Conservation (phyloP, 2,888 invertebrate genomes). For the Eristalis intricaria region DNA sequence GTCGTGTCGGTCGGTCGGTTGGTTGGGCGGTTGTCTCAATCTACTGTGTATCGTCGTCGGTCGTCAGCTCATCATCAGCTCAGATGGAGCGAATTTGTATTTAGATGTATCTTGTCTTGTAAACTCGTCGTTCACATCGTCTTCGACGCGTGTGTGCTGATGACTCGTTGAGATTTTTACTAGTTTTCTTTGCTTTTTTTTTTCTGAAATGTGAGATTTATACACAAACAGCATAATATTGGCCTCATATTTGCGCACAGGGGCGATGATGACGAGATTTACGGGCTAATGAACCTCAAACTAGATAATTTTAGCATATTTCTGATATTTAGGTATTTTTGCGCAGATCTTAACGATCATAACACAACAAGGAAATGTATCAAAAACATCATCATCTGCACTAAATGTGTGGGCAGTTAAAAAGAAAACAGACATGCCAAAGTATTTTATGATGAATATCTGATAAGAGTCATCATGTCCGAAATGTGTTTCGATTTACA, state of each 20-base stretch:
- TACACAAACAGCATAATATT: conserved; percentile 18
- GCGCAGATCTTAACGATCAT: background rate
- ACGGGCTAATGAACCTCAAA: conserved; percentile 57
- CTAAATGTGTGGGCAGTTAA: background rate
- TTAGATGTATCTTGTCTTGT: conserved; percentile 24
- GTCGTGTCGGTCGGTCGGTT: conserved; percentile 46
- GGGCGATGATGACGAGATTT: background rate
- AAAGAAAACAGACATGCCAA: background rate
- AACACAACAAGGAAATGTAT: background rate
- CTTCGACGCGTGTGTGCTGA: background rate
- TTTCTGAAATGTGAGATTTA: background rate
- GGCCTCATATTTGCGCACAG: conserved; percentile 18
- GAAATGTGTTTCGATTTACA: background rate
- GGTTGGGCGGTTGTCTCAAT: too few species aligned
- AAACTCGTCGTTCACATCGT: background rate
- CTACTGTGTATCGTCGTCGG: conserved; percentile 11
- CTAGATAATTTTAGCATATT: conserved; percentile 27
- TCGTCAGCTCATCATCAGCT: conserved; percentile 3
- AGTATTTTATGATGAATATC: background rate
- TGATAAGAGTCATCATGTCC: background rate
- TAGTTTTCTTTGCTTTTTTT: conserved; percentile 10
- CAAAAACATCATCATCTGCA: background rate
- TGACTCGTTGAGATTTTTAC: conserved; percentile 31
- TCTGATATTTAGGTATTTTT: background rate
- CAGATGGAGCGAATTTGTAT: background rate